Evolutionary conservation across 2,888 invertebrate species (phyloP).

Genomic region (Drosophila mimica): DNA sequence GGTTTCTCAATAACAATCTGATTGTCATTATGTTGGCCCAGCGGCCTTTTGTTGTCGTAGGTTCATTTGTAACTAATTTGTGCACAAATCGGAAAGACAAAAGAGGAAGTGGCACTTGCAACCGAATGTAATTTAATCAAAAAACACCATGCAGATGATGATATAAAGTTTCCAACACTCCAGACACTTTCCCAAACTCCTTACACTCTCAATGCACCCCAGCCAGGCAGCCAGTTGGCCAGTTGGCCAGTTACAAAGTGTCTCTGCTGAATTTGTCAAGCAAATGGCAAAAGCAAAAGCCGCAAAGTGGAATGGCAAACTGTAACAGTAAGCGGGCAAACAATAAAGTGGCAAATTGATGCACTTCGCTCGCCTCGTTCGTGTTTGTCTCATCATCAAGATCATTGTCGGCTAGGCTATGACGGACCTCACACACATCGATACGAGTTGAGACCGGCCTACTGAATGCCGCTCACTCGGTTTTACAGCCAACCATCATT

Average conservation of each 20-base stretch:
- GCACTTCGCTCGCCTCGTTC: conserved; percentile 53
- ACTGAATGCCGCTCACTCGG: conserved; percentile 39
- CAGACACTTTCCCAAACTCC: conserved; percentile 35
- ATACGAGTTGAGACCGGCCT: conserved; percentile 52
- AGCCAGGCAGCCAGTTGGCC: conserved; percentile 40
- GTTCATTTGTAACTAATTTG: conserved; percentile 79
- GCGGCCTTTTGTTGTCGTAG: conserved; percentile 72
- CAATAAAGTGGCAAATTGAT: conserved; percentile 77
- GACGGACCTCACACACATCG: conserved; percentile 70
- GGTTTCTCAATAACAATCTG: conserved; percentile 61
- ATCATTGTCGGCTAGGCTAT: conserved; percentile 40
- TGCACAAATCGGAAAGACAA: conserved; percentile 76
- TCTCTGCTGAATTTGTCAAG: conserved; percentile 64
- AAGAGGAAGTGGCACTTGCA: conserved; percentile 29
- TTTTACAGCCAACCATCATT: conserved; percentile 11
- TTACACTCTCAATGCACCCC: not conserved
- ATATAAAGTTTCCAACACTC: conserved; percentile 62
- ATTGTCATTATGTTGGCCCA: conserved; percentile 49
- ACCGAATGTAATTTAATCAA: conserved; percentile 64
- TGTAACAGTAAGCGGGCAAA: conserved; percentile 73
- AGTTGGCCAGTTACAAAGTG: conserved; percentile 25
- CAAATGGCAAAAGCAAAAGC: conserved; percentile 59
- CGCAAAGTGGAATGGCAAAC: conserved; percentile 71
- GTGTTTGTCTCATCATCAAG: conserved; percentile 49
- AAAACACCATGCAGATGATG: conserved; percentile 25